Base-by-base conservation (phyloP, 2,113 vertebrate species). In the Sinocyclocheilus rhinocerous region DNA sequence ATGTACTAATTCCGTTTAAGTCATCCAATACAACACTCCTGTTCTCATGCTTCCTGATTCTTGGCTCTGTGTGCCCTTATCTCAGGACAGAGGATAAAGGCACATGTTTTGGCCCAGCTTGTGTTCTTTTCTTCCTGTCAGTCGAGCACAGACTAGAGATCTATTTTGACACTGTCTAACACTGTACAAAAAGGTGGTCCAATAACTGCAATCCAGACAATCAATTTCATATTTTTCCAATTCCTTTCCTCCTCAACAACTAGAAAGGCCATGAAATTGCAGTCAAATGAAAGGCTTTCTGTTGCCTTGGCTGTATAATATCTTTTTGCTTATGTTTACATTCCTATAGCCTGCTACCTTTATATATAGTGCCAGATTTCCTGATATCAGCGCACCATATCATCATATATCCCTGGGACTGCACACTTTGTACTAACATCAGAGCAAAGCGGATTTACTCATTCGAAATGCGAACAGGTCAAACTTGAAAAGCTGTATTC, bases 211-310 rank as follows among this genome's bases (percentile, higher is more conserved):
- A 94, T 93, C 94, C 94, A 93, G 92, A 92, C 95, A 95, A 97
- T 97, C 91, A 92, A 96, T 97, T 97, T 95, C 93, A 94, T 94
- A 95, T 63, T 96, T 95, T 87, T 96, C 93, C 96, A 96, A 95
- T 98, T 97, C 96, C 93, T 94, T 92, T 92, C 67, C 33, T 94
- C 85, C 90, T 95, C 93, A 89, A 93, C 91, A 55, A 4, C 61
- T 83, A 91, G 93, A 90, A 89, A 12, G 94, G 89, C 95, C 97
- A 95, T 96, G 96, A 97, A 97, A 98, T 96, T 97, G 96, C 94
- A 92, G 90, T 90, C 90, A 95, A 96, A 95, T 69, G 92, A 95
- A 94, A 94, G 91, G 92, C 92, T 94, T 93, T 90, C 92, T 91
- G 88, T 84, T 86, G 76, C 88, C 88, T 84, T 89, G 87, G 84